phyloP scores from a whole-genome alignment of 2,113 vertebrate genomes.

The Recurvirostra avosetta region DNA sequence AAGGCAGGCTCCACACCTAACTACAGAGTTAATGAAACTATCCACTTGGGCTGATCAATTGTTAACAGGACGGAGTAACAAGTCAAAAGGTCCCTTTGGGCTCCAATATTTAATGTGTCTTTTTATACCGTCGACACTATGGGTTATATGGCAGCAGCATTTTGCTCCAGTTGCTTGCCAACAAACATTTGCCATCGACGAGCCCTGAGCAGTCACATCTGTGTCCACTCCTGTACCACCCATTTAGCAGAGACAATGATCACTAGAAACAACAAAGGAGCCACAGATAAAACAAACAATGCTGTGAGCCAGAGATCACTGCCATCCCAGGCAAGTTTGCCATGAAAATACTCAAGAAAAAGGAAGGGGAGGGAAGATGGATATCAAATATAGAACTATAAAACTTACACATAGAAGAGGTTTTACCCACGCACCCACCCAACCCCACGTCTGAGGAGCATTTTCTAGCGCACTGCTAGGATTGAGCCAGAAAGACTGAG shows the following conservation, averaged over 20 bases:
- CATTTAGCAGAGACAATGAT: constrained; percentile 75
- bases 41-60: not conserved
- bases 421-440: constrained; percentile 39
- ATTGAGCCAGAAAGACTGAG: not conserved
- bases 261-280: constrained; percentile 76
- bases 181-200: constrained; percentile 55
- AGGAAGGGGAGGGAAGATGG: not conserved
- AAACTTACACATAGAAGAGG: constrained; percentile 27
- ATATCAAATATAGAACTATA: not conserved
- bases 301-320: not conserved
- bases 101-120: constrained; percentile 21
- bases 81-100: constrained; percentile 27
- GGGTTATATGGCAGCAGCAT: constrained; percentile 10
- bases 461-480: constrained; percentile 14
- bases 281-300: constrained; percentile 42
- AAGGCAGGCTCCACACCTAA: not conserved
- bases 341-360: constrained; percentile 5
- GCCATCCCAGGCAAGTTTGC: constrained; percentile 47
- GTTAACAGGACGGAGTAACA: constrained; percentile 1
- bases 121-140: not conserved
- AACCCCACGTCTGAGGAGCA: not conserved
- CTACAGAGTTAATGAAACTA: constrained; percentile 15
- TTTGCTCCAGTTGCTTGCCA: constrained; percentile 51
- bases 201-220: constrained; percentile 31
- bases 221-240: constrained; percentile 63